Evolutionary conservation across 2,888 invertebrate species (phyloP).

Genomic region (Serripes groenlandicus): DNA sequence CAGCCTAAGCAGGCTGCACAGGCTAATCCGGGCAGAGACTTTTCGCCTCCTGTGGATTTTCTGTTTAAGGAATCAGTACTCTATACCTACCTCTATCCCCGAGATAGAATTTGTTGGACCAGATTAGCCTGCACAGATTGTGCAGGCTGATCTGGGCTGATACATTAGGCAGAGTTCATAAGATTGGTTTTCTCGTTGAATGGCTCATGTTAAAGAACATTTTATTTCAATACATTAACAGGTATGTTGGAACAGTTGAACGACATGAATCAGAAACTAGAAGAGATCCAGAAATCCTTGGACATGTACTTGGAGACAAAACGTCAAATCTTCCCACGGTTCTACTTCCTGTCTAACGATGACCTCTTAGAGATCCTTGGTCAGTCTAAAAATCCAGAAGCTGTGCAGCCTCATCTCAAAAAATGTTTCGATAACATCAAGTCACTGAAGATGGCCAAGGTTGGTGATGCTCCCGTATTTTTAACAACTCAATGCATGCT

Average conservation of each 20-base stretch:
- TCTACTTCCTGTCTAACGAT: conserved; percentile 94
- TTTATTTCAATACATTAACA: conserved; percentile 79
- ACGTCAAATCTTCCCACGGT: conserved; percentile 94
- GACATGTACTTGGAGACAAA: conserved; percentile 96
- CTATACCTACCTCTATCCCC: too few species aligned
- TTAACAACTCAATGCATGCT: too few species aligned
- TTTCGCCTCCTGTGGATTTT: too few species aligned
- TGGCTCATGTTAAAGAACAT: too few species aligned
- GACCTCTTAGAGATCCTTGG: conserved; percentile 94
- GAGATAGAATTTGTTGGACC: too few species aligned
- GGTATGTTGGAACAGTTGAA: conserved; percentile 90
- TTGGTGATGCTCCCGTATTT: too few species aligned
- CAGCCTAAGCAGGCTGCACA: too few species aligned
- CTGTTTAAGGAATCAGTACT: too few species aligned
- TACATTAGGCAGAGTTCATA: not conserved
- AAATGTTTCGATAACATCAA: conserved; percentile 96
- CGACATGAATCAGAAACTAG: conserved; percentile 92
- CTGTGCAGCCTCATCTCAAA: conserved; percentile 94
- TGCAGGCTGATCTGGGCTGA: not conserved
- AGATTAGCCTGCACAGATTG: not conserved
- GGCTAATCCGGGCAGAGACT: too few species aligned
- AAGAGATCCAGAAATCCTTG: conserved; percentile 93
- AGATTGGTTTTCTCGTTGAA: too few species aligned
- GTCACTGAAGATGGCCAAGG: conserved; percentile 85
- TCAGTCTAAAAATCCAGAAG: conserved; percentile 93